Evolutionary conservation across 2,113 vertebrate genomes (phyloP), one percentile per base, ranked within the genome.

Genomic region (Rafetus swinhoei): DNA sequence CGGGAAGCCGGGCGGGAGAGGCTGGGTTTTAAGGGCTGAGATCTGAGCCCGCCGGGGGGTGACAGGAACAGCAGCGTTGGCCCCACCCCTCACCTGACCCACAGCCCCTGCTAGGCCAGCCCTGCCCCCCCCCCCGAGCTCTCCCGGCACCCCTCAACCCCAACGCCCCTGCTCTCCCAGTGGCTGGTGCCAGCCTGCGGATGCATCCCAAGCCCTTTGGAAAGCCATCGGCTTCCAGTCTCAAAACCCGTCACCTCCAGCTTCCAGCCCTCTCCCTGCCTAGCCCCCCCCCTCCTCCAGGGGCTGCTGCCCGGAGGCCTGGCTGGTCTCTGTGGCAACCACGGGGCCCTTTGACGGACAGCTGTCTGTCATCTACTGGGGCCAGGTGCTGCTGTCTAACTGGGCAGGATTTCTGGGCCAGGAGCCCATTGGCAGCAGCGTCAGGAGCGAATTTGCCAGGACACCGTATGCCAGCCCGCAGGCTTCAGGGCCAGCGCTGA

Each of bases 31-130:
- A 45, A 39, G 72, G 13, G 24, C 74, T 77, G 39, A 15, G 39
- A 25, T 50, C 74, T 45, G 22, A 77, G 21, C 72, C n/a, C n/a
- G 5, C 8, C 10, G 18, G 35, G 69, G 69, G 69, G 69, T 35
- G 3, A 18, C 21, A 24, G 18, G 0, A 0, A 29, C 27, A 8
- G 8, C 0, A 6, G 27, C 0, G 18, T 9, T n/a, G 55, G 88
- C 82, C 11, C 24, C 22, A 15, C 11, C 12, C 39, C 6, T 45
- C 11, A 45, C 39, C 74, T 2, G 16, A 72, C 74, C 74, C 3
- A 9, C 21, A 45, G 19, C 11, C 72, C 35, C n/a, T 3, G 5
- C 15, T 39, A 39, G 5, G 11, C 74, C 22, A 50, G 65, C 65
- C 18, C 32, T 35, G 65, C 29, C 29, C 62, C n/a, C 14, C 7